These are phyloP conservation scores for Gymnodraco acuticeps DNA, from an alignment of 2,797 vertebrate genomes.

Conservation along the genomic window DNA sequence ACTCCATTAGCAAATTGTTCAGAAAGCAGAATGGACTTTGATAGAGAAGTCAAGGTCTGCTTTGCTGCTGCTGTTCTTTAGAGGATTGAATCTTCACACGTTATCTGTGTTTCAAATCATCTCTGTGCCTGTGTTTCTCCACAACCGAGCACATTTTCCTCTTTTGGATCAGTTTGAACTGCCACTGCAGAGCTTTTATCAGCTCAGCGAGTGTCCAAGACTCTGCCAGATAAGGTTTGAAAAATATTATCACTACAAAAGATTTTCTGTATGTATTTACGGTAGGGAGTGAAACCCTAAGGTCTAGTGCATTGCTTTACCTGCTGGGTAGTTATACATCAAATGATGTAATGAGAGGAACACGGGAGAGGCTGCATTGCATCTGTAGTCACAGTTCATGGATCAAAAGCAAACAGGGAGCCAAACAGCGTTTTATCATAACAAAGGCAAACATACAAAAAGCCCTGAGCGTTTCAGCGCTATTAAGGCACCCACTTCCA, in stretches of 20 bases:
- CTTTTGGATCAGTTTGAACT: not conserved
- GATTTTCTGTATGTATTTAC: not conserved
- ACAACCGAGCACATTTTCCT: slow-evolving; percentile 17
- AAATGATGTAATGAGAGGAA: slow-evolving; percentile 47
- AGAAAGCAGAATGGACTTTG: slow-evolving; percentile 5
- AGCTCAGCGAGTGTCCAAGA: not conserved
- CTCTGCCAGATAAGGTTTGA: slow-evolving; percentile 3
- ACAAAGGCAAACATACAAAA: slow-evolving; percentile 79
- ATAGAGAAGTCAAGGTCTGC: slow-evolving; percentile 16
- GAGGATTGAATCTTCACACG: not conserved
- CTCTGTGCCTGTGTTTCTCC: not conserved
- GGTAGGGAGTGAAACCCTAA: not conserved
- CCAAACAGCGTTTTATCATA: slow-evolving; percentile 66
- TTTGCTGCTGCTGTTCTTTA: not conserved
- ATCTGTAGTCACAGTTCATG: slow-evolving; percentile 69
- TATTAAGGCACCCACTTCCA: slow-evolving; percentile 83
- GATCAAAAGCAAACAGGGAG: slow-evolving; percentile 75
- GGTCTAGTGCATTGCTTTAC: not conserved
- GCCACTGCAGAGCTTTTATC: slow-evolving; percentile 17
- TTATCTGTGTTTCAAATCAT: slow-evolving; percentile 17
- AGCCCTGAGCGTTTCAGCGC: slow-evolving; percentile 74
- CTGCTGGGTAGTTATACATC: slow-evolving; percentile 22
- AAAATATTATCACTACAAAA: not conserved
- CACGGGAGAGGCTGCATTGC: slow-evolving; percentile 41
- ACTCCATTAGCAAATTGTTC: slow-evolving; percentile 5